These are phyloP conservation scores for Rhamnusium bicolor DNA, from an alignment of 2,888 invertebrate species.

Conservation along the genomic window DNA sequence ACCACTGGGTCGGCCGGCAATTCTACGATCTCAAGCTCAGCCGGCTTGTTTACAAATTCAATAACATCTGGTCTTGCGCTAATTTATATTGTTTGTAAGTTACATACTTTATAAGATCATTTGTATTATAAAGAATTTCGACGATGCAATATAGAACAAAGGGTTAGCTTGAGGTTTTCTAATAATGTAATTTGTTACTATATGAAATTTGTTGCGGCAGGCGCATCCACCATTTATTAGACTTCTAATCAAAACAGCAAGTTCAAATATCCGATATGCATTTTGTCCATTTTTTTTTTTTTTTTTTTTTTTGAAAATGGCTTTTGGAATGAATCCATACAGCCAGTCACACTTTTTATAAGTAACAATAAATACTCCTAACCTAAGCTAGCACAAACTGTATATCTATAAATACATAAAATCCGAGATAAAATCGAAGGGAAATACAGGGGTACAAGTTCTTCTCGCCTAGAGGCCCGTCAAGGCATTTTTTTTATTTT, in stretches of 20 bases:
- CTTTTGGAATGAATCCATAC: too few relatives aligned
- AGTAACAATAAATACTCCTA: too few relatives aligned
- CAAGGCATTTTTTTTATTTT: too few relatives aligned
- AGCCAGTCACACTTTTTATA: too few relatives aligned
- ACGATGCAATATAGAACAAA: neutral
- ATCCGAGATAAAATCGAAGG: too few relatives aligned
- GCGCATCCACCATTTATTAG: neutral
- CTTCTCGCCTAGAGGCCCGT: too few relatives aligned
- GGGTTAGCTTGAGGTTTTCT: neutral
- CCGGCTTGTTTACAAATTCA: neutral
- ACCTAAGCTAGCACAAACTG: too few relatives aligned
- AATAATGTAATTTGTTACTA: neutral
- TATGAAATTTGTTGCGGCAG: neutral
- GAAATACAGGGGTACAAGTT: too few relatives aligned
- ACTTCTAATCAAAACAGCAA: neutral
- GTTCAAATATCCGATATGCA: too few relatives aligned
- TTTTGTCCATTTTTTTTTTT: too few relatives aligned
- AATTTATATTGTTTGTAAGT: neutral
- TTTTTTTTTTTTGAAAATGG: too few relatives aligned
- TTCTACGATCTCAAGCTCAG: neutral
- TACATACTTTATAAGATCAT: neutral
- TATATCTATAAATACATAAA: too few relatives aligned
- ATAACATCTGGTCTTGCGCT: slow-evolving; percentile 8
- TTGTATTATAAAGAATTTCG: neutral
- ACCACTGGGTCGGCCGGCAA: neutral